phyloP scores from a whole-genome alignment of 2,888 invertebrate genomes.

The Aphodius granarius region DNA sequence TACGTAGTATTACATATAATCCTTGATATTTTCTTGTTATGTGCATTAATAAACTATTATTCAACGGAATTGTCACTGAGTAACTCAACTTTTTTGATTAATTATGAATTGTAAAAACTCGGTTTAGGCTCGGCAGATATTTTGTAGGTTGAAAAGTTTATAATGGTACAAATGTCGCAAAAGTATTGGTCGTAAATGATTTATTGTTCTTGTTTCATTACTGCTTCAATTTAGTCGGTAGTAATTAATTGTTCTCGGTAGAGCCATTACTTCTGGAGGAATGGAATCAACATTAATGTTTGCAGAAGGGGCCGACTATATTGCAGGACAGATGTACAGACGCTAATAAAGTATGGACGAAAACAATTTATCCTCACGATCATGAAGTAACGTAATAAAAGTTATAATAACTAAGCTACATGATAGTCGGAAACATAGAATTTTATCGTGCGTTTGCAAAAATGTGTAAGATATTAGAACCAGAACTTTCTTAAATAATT shows the following conservation, averaged over 20 bases:
- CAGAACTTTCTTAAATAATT: too few relatives aligned
- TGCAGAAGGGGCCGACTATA: background rate
- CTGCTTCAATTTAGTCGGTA: background rate
- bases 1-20: too few relatives aligned
- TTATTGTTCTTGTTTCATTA: background rate
- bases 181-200: background rate
- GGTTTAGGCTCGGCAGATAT: background rate
- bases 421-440: too few relatives aligned
- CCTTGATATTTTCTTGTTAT: too few relatives aligned
- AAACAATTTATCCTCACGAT: too few relatives aligned
- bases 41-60: too few relatives aligned
- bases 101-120: background rate
- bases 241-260: background rate
- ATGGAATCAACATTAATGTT: background rate
- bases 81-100: background rate
- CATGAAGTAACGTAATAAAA: too few relatives aligned
- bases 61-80: background rate
- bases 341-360: too few relatives aligned
- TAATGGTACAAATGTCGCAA: background rate
- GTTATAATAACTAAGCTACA: too few relatives aligned
- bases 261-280: background rate
- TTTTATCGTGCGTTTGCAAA: too few relatives aligned
- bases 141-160: background rate
- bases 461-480: too few relatives aligned
- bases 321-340: too few relatives aligned